Evolutionary conservation across 2,113 vertebrate species (phyloP).

Genomic region (Mormyrus iriodes): DNA sequence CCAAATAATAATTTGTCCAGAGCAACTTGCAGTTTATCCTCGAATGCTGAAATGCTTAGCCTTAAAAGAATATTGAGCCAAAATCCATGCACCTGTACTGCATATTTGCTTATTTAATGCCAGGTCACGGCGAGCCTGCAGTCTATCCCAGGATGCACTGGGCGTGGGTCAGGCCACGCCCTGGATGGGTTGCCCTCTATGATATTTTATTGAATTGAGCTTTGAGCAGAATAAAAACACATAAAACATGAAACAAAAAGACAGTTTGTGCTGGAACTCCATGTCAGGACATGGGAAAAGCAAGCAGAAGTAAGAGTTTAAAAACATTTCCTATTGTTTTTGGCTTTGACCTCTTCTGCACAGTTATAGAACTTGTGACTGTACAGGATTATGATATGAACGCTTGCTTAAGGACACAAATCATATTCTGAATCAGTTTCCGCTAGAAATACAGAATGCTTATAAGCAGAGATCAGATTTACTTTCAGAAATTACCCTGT

Average conservation of each 20-base stretch:
- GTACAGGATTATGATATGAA: background rate
- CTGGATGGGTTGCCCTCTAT: background rate
- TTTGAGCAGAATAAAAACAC: background rate
- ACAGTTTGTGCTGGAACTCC: background rate
- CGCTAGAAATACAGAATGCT: background rate
- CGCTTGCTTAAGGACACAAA: background rate
- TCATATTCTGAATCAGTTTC: background rate
- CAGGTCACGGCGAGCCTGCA: background rate
- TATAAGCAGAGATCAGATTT: background rate
- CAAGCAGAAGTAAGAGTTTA: background rate
- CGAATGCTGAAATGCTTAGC: background rate
- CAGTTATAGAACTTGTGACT: background rate
- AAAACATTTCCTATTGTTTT: background rate
- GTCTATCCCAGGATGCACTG: background rate
- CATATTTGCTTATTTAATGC: background rate
- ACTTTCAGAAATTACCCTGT: background rate
- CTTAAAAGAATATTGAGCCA: background rate
- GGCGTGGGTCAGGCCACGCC: background rate
- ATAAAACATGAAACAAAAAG: background rate
- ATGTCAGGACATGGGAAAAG: background rate
- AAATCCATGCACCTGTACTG: background rate
- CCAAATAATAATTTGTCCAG: background rate
- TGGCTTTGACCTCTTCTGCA: background rate
- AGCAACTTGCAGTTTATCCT: background rate
- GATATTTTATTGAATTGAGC: background rate